Evolutionary conservation across 2,888 invertebrate genomes (phyloP), one percentile per base, ranked within the genome.

Genomic region (Archips xylosteana): DNA sequence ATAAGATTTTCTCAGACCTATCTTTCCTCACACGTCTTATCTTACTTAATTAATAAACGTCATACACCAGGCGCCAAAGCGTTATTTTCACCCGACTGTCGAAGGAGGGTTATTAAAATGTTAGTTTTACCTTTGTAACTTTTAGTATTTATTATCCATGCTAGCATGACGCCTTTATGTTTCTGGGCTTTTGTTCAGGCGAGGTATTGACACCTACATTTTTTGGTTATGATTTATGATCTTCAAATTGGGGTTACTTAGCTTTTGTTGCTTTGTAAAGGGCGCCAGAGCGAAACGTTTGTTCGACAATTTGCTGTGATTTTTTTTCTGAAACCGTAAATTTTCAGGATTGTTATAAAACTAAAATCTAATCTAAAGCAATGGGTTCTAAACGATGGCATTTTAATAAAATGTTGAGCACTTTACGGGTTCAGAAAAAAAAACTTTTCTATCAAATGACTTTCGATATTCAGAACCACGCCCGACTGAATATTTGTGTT

Each of bases 191-290:
- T 51, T 57, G 57, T 57, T 8, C 32, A 32, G 57, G 10, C 57
- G 23, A 70, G 34, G 62, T 64, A 47, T 70, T 64, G 57, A 57
- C 70, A 70, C 64, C 70, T 70, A 63, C 42, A 70, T 51, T 23
- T 57, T 62, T 66, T 34, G 12, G 15, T 61, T 61, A 67, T 54
- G 71, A 61, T 47, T 66, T 61, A 57, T 54, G 54, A 34, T 51
- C 54, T 54, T 54, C 13, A 45, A 62, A 66, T 66, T 66, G 42
- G 51, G 51, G 61, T 36, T 60, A 59, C 39, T 8, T 5, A 12
- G n/a, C 36, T 65, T 51, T 51, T 51, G 13, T 34, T 47, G 36
- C 36, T n/a, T 60, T 60, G 8, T 60, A 10, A 39, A 36, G 60
- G 60, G 60, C 36, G 60, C 36, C 9, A n/a, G 6, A 54, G 13